Base-by-base conservation (phyloP, 2,113 vertebrate species). In the Nasalis larvatus region DNA sequence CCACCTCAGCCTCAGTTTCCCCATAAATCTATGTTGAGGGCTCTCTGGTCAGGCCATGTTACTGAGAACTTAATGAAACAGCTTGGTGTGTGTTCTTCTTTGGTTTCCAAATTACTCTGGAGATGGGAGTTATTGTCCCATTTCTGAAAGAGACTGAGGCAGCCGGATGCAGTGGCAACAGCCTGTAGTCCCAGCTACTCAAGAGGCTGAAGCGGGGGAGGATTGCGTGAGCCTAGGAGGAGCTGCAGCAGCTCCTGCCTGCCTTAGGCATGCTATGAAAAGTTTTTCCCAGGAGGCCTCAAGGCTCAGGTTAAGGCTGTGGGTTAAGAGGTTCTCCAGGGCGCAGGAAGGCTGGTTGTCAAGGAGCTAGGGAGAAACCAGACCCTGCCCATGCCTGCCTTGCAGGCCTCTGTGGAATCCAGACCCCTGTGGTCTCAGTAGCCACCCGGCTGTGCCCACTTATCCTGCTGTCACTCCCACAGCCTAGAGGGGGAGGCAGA, bases 401-500 rank as follows among this genome's bases (percentile, higher is more conserved):
- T 32, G 11, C 54, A 3, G 6, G 16, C 49, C 20, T 56, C 6
- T 52, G 10, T 5, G 11, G 42, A 56, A 52, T 32, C 42, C 49
- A 17, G 71, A 14, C 4, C 58, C 27, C 54, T 56, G 20, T 12
- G 8, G 8, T 58, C 82, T 87, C 35, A 8, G 21, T 14, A 56
- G 4, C 52, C 37, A 42, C 17, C 40, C 30, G 45, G n/a, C 82
- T 91, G 13, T 68, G 76, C 42, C 47, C 37, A 4, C 1, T 2
- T 1, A 6, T 37, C 52, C 73, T 96, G 85, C 81, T 49, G 56
- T 90, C 52, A 23, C n/a, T 32, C 52, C 60, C 25, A 20, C 54
- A 11, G 78, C 96, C 96, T 80, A 8, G 60, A 97, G 86, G 69
- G 95, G 95, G 96, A 93, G 89, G 56, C 96, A 96, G 93, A 95